Conservation (phyloP, 2,888 invertebrate species). For the Bugula neritina region DNA sequence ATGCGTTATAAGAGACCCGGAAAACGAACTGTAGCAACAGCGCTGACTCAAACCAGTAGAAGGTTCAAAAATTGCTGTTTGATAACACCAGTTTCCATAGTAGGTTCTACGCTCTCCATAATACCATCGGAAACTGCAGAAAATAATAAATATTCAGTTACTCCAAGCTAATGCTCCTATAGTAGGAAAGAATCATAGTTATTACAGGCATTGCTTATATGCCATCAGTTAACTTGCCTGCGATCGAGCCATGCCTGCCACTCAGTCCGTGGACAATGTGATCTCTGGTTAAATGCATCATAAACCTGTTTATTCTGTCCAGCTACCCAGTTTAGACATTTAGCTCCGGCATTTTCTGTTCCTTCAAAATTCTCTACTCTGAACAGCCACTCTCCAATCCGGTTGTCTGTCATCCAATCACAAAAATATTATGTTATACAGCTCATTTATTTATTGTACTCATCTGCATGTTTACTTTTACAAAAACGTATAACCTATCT, state of each 20-base stretch:
- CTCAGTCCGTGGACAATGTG: conserved; percentile 4
- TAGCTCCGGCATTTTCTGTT: not conserved
- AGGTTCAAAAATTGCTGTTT: not conserved
- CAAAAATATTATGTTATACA: too few relatives aligned
- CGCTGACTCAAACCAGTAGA: not conserved
- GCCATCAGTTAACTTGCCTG: too few relatives aligned
- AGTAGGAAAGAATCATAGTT: too few relatives aligned
- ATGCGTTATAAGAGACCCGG: not conserved
- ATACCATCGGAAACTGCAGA: too few relatives aligned
- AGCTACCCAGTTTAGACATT: conserved; percentile 1
- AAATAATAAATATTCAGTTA: too few relatives aligned
- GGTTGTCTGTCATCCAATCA: not conserved
- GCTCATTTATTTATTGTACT: too few relatives aligned
- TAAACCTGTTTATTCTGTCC: not conserved
- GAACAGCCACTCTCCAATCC: conserved; percentile 14
- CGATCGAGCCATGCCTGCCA: conserved; percentile 6
- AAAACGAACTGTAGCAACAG: not conserved
- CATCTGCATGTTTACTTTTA: too few relatives aligned
- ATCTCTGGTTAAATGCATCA: not conserved
- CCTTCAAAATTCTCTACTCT: conserved; percentile 1
- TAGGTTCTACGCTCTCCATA: too few relatives aligned
- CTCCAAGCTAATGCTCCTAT: too few relatives aligned
- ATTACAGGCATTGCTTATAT: too few relatives aligned
- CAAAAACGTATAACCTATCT: too few relatives aligned
- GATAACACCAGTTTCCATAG: not conserved